Percentiles rank a stretch among this genome's conserved stretches.
Conservation (phyloP, 1,140 invertebrate species). For the Diachasma alloeum region DNA sequence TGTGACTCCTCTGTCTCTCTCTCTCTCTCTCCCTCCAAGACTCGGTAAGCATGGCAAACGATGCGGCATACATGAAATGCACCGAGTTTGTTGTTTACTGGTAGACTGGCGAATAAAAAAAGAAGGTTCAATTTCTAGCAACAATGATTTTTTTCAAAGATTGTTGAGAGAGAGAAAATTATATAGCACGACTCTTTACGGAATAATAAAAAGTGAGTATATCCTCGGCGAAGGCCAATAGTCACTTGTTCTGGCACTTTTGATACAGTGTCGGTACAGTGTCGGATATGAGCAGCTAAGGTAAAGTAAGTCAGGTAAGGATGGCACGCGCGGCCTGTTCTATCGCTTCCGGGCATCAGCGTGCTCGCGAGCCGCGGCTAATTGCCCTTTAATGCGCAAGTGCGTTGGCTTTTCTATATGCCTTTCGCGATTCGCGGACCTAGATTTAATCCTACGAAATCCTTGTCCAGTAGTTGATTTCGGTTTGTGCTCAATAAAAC, state of each 20-base stretch:
- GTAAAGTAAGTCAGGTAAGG: constrained; percentile 48
- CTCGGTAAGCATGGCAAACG: neutral
- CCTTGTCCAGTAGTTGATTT: too few relatives aligned
- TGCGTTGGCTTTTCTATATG: constrained; percentile 52
- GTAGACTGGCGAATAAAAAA: neutral
- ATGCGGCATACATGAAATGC: neutral
- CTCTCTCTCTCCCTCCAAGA: too few relatives aligned
- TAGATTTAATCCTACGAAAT: constrained; percentile 8
- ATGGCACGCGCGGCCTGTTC: constrained; percentile 60
- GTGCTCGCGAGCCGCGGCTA: constrained; percentile 62
- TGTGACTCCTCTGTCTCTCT: neutral
- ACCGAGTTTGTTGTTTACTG: neutral
- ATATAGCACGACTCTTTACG: too few relatives aligned
- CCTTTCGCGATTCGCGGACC: constrained; percentile 37
- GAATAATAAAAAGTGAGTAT: too few relatives aligned
- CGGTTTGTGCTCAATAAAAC: too few relatives aligned
- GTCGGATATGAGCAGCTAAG: constrained; percentile 18
- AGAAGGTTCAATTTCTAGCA: neutral
- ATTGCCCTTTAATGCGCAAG: constrained; percentile 62
- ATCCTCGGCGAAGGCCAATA: neutral
- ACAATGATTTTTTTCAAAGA: too few relatives aligned
- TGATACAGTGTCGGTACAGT: constrained; percentile 5
- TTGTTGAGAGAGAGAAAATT: too few relatives aligned
- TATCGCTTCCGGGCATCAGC: constrained; percentile 63
- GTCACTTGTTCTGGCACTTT: neutral